Evolutionary conservation across 1,140 invertebrate genomes (phyloP).

Genomic region (Diachasma alloeum): DNA sequence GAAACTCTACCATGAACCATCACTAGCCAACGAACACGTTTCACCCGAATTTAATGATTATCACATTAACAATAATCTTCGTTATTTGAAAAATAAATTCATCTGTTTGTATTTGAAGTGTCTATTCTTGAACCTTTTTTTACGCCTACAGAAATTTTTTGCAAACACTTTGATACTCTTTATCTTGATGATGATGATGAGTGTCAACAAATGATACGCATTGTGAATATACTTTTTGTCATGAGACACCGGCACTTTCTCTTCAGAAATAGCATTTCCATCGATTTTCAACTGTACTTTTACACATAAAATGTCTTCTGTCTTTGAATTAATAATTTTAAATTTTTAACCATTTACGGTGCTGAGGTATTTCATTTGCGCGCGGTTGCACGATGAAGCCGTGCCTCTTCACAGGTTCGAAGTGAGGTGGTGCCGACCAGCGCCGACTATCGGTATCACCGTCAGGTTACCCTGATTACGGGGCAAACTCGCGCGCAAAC

Average conservation of each 20-base stretch:
- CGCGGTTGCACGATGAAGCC: conserved; percentile 37
- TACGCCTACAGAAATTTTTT: background rate
- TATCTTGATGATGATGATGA: conserved; percentile 8
- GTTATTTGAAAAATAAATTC: background rate
- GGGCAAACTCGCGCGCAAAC: conserved; percentile 18
- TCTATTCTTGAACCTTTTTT: background rate
- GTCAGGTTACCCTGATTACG: conserved; percentile 15
- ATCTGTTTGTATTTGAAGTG: background rate
- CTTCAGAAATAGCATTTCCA: conserved; percentile 57
- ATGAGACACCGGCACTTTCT: conserved; percentile 57
- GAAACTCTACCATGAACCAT: background rate
- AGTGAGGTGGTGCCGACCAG: conserved; percentile 44
- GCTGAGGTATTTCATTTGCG: conserved; percentile 1
- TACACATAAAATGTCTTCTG: conserved; percentile 14
- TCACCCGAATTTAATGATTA: background rate
- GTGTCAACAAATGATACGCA: conserved; percentile 20
- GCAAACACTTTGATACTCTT: conserved; percentile 7
- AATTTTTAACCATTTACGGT: background rate
- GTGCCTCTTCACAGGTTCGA: conserved; percentile 14
- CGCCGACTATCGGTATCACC: conserved; percentile 57
- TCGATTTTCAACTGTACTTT: background rate
- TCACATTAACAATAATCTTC: background rate
- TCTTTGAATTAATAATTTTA: background rate
- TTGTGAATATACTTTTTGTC: conserved; percentile 22
- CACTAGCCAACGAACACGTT: no score